These are phyloP conservation scores for Drosophila subpulchrella DNA, from an alignment of 1,140 invertebrate species.

Conservation along the genomic window DNA sequence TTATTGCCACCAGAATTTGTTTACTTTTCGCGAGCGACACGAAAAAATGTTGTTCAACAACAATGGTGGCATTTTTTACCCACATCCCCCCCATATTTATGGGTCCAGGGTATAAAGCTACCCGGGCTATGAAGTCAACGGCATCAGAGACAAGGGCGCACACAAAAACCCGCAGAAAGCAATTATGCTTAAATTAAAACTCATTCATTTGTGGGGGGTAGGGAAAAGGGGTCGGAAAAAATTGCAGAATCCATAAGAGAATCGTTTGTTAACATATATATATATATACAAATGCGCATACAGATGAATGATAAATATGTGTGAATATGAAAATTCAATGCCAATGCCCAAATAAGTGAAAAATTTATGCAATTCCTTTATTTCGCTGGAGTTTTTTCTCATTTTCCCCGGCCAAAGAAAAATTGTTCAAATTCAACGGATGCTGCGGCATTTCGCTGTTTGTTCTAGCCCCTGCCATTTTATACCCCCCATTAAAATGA, in stretches of 20 bases:
- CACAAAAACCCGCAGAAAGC: slow-evolving; percentile 68
- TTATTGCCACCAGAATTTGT: slow-evolving; percentile 4
- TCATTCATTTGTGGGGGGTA: slow-evolving; percentile 68
- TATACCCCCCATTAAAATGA: too few relatives aligned
- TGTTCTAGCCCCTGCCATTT: slow-evolving; percentile 17
- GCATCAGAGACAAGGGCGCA: slow-evolving; percentile 30
- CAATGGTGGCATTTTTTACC: slow-evolving; percentile 10
- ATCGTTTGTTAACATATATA: slow-evolving; percentile 51
- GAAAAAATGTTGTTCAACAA: background rate
- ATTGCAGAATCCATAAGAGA: slow-evolving; percentile 64
- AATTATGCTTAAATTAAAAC: slow-evolving; percentile 83
- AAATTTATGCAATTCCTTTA: slow-evolving; percentile 69
- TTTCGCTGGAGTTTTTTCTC: slow-evolving; percentile 7
- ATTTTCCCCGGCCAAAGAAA: background rate
- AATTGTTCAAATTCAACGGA: slow-evolving; percentile 25
- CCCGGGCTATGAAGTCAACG: slow-evolving; percentile 20
- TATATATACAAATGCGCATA: slow-evolving; percentile 9
- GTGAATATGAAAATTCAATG: slow-evolving; percentile 71
- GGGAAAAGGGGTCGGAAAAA: too few relatives aligned
- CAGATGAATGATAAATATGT: slow-evolving; percentile 31
- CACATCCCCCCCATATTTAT: slow-evolving; percentile 1
- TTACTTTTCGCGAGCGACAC: background rate
- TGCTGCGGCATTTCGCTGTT: slow-evolving; percentile 19
- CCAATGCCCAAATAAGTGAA: slow-evolving; percentile 73
- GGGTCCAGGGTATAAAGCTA: background rate